Conservation (phyloP, 2,888 invertebrate species). For the Palloptera scutellata region DNA sequence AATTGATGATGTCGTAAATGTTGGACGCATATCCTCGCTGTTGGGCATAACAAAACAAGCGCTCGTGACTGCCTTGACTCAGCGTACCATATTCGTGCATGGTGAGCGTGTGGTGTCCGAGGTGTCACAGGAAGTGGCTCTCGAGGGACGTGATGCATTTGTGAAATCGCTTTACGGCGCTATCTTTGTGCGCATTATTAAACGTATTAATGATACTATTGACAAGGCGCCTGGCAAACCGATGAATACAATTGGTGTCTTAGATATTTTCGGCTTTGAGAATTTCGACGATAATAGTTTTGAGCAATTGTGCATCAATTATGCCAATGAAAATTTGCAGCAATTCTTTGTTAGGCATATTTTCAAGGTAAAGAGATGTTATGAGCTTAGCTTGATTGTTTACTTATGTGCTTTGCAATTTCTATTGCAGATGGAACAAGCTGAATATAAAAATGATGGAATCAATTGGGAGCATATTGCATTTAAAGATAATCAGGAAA, state of each 20-base stretch:
- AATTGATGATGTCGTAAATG: conserved; percentile 75
- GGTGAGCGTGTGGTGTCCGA: conserved; percentile 82
- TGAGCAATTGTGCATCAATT: conserved; percentile 96
- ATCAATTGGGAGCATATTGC: conserved; percentile 92
- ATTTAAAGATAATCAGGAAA: conserved; percentile 91
- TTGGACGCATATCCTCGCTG: conserved; percentile 76
- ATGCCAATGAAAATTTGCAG: conserved; percentile 94
- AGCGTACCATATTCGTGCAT: conserved; percentile 84
- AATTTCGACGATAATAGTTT: conserved; percentile 92
- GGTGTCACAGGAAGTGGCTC: conserved; percentile 77
- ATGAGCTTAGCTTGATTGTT: background rate
- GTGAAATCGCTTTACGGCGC: conserved; percentile 93
- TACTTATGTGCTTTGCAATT: background rate
- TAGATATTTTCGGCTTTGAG: conserved; percentile 98
- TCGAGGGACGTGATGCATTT: conserved; percentile 90
- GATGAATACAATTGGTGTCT: conserved; percentile 81
- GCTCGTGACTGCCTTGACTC: conserved; percentile 83
- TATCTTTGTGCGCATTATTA: conserved; percentile 88
- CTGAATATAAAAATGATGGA: conserved; percentile 88
- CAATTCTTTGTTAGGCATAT: conserved; percentile 96
- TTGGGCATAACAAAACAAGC: conserved; percentile 75
- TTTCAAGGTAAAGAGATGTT: conserved; percentile 71
- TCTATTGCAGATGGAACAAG: conserved; percentile 77
- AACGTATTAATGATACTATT: conserved; percentile 88
- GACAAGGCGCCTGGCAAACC: conserved; percentile 68